Evolutionary conservation across 1,140 invertebrate species (phyloP).

Genomic region (Druon quercuslanigerum): DNA sequence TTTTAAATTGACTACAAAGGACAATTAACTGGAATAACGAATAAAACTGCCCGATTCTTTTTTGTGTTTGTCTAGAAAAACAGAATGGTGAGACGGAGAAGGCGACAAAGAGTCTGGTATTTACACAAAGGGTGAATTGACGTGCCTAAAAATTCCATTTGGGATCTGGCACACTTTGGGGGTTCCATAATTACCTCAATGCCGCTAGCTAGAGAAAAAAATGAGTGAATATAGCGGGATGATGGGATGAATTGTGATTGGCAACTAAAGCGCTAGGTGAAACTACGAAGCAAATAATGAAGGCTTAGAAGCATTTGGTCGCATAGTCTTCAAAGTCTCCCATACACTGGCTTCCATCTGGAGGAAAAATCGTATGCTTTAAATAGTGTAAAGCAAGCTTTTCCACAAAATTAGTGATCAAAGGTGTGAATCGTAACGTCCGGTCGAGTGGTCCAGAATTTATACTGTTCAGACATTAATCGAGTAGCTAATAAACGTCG

Average conservation of each 20-base stretch:
- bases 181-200: constrained; percentile 72
- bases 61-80: no score
- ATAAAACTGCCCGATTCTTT: no score
- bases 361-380: constrained; percentile 58
- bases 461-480: neutral
- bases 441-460: neutral
- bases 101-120: no score
- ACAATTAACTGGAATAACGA: no score
- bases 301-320: constrained; percentile 71
- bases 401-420: neutral
- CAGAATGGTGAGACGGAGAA: no score
- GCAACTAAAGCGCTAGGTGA: constrained; percentile 71
- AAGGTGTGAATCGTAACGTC: neutral
- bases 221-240: constrained; percentile 70
- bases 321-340: constrained; percentile 70
- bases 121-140: no score
- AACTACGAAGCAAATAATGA: constrained; percentile 73
- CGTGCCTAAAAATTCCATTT: neutral
- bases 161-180: constrained; percentile 28
- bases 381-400: constrained; percentile 27
- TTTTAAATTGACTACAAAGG: no score
- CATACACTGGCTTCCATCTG: constrained; percentile 76
- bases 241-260: constrained; percentile 67
- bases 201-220: constrained; percentile 65
- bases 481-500: neutral